Evolutionary conservation across 2,797 vertebrate species (phyloP).

Genomic region (Neomorphus geoffroyi): DNA sequence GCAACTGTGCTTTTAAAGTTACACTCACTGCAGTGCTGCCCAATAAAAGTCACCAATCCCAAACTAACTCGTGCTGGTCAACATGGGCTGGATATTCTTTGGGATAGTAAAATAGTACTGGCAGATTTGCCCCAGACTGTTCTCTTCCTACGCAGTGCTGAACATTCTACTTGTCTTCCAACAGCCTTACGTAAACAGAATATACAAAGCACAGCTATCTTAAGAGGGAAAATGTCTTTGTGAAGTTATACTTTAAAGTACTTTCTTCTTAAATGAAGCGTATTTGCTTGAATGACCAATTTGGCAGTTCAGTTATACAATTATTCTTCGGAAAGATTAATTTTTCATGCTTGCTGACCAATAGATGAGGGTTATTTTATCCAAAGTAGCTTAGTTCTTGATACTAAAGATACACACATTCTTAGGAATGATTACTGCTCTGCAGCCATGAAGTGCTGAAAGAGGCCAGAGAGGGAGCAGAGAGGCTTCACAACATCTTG

Average conservation of each 20-base stretch:
- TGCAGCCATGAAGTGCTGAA: not conserved
- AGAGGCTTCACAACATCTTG: not conserved
- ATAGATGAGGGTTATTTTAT: not conserved
- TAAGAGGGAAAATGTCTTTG: not conserved
- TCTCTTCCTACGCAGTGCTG: not conserved
- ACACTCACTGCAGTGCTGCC: not conserved
- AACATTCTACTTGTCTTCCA: not conserved
- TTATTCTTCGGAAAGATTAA: not conserved
- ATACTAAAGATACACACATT: not conserved
- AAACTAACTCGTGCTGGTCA: not conserved
- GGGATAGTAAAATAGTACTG: not conserved
- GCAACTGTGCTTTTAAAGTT: not conserved
- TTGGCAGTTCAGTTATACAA: not conserved
- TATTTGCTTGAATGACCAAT: not conserved
- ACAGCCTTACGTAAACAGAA: not conserved
- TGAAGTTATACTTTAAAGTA: not conserved
- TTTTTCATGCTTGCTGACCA: not conserved
- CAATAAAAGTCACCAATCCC: not conserved
- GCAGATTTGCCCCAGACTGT: not conserved
- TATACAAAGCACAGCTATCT: not conserved
- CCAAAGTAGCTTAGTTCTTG: not conserved
- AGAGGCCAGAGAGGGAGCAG: not conserved
- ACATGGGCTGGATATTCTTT: not conserved
- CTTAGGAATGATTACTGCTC: not conserved
- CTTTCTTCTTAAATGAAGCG: not conserved